Conservation (phyloP, 2,113 vertebrate species). For the Prochilodus magdalenae region DNA sequence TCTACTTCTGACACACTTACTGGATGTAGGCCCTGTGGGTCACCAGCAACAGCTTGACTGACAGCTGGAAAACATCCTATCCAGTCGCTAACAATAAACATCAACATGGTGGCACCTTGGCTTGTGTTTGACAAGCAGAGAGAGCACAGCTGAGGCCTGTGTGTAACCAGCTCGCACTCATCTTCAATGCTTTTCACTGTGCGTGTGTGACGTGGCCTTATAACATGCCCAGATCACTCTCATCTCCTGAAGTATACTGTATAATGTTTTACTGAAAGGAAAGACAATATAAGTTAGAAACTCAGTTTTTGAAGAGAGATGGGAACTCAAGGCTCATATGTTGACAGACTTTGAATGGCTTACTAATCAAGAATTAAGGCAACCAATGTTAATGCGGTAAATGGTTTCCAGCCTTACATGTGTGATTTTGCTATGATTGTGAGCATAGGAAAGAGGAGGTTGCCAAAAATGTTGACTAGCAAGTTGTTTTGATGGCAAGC, state of each 20-base stretch:
- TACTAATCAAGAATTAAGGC: no score
- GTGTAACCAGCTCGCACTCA: not conserved
- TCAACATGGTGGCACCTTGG: constrained; percentile 19
- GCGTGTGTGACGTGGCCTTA: not conserved
- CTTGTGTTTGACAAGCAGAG: constrained; percentile 1
- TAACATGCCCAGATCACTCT: not conserved
- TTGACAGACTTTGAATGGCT: no score
- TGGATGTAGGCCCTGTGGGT: constrained; percentile 19
- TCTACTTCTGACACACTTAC: not conserved
- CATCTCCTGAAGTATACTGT: not conserved
- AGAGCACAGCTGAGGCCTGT: not conserved
- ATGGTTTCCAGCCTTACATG: no score
- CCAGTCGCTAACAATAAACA: constrained; percentile 33
- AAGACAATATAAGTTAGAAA: constrained; percentile 35
- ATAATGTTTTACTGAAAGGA: not conserved
- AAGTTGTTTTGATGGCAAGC: no score
- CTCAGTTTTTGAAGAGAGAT: no score
- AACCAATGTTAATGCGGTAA: no score
- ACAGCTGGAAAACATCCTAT: constrained; percentile 40
- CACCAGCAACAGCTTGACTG: constrained; percentile 26
- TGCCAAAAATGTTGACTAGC: no score
- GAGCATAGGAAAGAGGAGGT: no score
- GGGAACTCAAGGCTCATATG: no score
- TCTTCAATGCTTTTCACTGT: constrained; percentile 7
- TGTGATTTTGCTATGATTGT: no score